Conservation (phyloP, 2,797 vertebrate species). For the Sylvia borin region DNA sequence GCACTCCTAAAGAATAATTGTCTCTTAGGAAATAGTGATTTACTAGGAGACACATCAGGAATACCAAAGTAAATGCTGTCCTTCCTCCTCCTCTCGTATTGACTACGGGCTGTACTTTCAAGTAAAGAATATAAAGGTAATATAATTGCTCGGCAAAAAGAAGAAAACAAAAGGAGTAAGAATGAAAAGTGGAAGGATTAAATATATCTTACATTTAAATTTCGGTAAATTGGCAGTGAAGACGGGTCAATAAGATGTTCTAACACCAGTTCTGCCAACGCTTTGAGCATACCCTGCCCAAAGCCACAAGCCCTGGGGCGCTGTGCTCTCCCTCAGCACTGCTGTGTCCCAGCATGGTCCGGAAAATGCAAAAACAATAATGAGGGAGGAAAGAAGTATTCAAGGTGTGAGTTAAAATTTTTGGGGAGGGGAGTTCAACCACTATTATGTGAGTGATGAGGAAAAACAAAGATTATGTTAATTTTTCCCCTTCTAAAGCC, state of each 20-base stretch:
- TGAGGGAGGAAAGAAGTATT: rapidly evolving
- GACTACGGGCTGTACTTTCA: neutral
- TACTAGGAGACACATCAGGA: neutral
- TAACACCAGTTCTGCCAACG: rapidly evolving
- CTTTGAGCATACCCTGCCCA: neutral
- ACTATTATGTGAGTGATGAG: rapidly evolving
- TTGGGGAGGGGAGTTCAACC: rapidly evolving
- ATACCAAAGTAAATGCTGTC: neutral
- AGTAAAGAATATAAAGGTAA: neutral
- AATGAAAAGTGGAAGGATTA: neutral
- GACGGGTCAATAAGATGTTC: neutral
- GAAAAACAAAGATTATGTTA: rapidly evolving
- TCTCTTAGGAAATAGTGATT: neutral
- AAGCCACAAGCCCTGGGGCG: rapidly evolving
- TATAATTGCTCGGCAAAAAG: neutral
- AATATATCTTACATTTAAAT: neutral
- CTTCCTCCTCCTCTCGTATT: neutral
- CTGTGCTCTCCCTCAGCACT: rapidly evolving
- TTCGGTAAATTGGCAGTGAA: neutral
- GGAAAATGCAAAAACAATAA: neutral
- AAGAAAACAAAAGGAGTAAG: neutral
- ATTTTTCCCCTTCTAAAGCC: neutral
- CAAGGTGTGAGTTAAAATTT: neutral
- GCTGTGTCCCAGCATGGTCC: rapidly evolving
- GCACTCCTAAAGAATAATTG: neutral